Conservation (phyloP, 2,113 vertebrate species). For the Merops nubicus region DNA sequence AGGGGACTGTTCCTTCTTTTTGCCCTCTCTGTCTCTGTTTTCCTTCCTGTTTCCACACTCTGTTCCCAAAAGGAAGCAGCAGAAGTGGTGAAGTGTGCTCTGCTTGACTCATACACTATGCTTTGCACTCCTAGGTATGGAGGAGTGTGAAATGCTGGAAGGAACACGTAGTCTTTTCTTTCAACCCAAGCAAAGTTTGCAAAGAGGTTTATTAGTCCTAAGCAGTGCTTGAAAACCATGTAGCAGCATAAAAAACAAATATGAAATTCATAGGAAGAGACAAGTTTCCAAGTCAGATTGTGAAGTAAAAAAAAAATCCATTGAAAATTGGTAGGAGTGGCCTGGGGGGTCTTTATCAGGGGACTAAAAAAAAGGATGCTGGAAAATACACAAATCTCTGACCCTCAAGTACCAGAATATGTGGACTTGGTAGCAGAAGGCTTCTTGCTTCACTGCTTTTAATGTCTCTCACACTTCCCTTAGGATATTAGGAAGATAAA, state of each 20-base stretch:
- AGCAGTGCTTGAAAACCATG: neutral
- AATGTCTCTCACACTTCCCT: neutral
- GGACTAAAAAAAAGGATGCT: neutral
- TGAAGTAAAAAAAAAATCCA: neutral
- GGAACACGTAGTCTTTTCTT: neutral
- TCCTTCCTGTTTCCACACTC: neutral
- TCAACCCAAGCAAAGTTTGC: neutral
- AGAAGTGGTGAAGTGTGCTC: neutral
- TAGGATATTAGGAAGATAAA: neutral
- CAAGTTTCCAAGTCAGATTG: neutral
- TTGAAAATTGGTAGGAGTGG: neutral
- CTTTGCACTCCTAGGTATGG: neutral
- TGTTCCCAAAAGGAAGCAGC: neutral
- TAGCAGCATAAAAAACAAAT: neutral
- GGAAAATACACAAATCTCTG: neutral
- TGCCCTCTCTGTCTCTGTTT: neutral
- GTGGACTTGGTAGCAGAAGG: neutral
- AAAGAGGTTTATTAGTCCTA: neutral
- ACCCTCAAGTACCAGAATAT: neutral
- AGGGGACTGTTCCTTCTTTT: neutral
- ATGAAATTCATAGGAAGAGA: neutral
- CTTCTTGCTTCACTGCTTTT: neutral
- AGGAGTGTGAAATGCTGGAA: neutral
- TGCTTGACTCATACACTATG: accelerated
- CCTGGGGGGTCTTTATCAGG: neutral